Evolutionary conservation across 2,888 invertebrate species (phyloP), one percentile per base, ranked within the genome.

Genomic region (Oscheius sp.): DNA sequence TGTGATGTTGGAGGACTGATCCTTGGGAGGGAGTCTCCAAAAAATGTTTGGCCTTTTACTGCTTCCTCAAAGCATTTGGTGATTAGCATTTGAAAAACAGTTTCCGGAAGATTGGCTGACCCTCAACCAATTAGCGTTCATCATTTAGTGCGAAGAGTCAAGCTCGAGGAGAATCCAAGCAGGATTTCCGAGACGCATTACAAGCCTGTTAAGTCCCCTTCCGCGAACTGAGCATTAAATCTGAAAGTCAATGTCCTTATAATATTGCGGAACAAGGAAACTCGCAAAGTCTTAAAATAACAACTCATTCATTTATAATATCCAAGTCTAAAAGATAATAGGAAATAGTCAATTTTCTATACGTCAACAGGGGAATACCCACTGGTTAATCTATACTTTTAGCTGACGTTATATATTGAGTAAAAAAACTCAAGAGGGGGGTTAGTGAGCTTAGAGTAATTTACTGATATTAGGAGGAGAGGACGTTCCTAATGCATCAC

Each of bases 241-340:
- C 66, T 66, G 52, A 66, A 66, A 66, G 66, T 66, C 66, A 66
- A 66, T 52, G 29, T 66, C 46, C 46, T 63, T 45, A 45, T 63
- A 45, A 63, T 52, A 35, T 66, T 52, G 52, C 21, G 52, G 52
- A 64, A 49, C 23, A 29, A 35, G 29, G 29, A 49, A 29, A 9
- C 13, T 3, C 35, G 35, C 9, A 3, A n/a, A 9, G 35, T 35
- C 35, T 35, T 35, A 35, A 35, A 35, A 35, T 35, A 35, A 35
- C 13, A 53, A 25, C 53, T 52, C 21, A 18, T 5, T 21, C 52
- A 53, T 1, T 21, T 53, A 21, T 53, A 18, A 12, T 25, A 35
- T 35, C 35, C 35, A 9, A 35, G 5, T 35, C 35, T 35, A 35
- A 35, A 35, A 35, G 35, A 35, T 35, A 35, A 35, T 9, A 9